phyloP scores from a whole-genome alignment of 2,797 vertebrate genomes.

The Schizothorax lantsangensis region DNA sequence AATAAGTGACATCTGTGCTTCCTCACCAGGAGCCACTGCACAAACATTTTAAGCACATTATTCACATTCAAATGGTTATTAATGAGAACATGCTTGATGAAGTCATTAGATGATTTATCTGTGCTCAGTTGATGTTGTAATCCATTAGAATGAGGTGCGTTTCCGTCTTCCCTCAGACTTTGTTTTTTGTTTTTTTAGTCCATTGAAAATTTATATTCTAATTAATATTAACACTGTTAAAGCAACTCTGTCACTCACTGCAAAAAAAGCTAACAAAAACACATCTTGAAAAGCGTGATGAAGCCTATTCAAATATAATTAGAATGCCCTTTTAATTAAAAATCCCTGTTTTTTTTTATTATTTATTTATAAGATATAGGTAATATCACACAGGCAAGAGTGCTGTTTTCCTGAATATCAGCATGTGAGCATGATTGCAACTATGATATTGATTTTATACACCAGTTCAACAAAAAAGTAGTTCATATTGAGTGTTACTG shows the following conservation, averaged over 20 bases:
- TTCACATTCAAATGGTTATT: background rate
- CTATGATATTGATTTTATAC: too few species aligned
- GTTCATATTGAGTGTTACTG: too few species aligned
- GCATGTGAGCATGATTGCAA: too few species aligned
- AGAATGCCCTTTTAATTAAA: too few species aligned
- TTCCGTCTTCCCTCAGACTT: background rate
- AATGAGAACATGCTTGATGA: background rate
- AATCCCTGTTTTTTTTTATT: too few species aligned
- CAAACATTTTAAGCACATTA: background rate
- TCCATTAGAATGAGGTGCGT: background rate
- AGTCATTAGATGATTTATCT: background rate
- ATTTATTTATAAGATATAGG: too few species aligned
- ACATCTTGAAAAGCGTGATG: too few species aligned
- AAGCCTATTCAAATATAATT: too few species aligned
- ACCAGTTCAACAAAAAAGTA: too few species aligned
- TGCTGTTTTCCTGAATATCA: too few species aligned
- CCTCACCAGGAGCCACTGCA: background rate
- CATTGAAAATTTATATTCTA: background rate
- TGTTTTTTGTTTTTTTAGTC: background rate
- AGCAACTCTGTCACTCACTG: background rate
- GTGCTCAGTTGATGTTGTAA: background rate
- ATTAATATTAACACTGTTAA: background rate
- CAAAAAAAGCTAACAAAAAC: too few species aligned
- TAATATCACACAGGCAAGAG: too few species aligned
- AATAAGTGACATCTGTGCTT: background rate